Conservation (phyloP, 2,113 vertebrate genomes). For the Myotis lucifugus region DNA sequence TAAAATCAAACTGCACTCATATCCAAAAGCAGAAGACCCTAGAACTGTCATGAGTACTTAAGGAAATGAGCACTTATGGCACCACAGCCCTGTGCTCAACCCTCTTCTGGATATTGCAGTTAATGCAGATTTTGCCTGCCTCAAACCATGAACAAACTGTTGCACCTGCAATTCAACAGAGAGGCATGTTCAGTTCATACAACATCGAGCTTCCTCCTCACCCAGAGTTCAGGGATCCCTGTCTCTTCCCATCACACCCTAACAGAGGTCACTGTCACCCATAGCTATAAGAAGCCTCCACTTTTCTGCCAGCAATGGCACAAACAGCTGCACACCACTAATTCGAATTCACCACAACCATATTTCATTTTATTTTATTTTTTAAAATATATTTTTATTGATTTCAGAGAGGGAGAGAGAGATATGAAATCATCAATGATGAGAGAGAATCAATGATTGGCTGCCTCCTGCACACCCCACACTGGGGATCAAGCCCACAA, state of each 20-base stretch:
- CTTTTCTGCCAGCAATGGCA: not conserved
- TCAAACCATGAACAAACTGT: slow-evolving; percentile 19
- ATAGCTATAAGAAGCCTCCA: not conserved
- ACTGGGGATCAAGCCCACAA: no score
- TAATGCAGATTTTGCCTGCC: not conserved
- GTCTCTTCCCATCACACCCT: not conserved
- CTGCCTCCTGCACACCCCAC: no score
- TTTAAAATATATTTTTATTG: no score
- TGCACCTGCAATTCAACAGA: slow-evolving; percentile 13
- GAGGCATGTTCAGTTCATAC: not conserved
- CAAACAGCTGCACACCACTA: not conserved
- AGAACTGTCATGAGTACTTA: not conserved
- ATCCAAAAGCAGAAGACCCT: slow-evolving; percentile 15
- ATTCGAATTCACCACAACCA: not conserved
- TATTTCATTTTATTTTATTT: not conserved
- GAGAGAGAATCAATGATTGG: no score
- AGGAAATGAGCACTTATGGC: not conserved
- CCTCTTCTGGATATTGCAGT: not conserved
- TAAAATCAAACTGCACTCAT: slow-evolving; percentile 30
- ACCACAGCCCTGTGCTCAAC: not conserved
- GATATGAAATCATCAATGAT: no score
- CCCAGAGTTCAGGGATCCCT: not conserved
- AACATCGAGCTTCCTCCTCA: not conserved
- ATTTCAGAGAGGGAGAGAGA: no score
- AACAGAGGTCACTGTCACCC: not conserved